These are phyloP conservation scores for Luehdorfia chinensis DNA, from an alignment of 1,140 invertebrate genomes.

Conservation along the genomic window DNA sequence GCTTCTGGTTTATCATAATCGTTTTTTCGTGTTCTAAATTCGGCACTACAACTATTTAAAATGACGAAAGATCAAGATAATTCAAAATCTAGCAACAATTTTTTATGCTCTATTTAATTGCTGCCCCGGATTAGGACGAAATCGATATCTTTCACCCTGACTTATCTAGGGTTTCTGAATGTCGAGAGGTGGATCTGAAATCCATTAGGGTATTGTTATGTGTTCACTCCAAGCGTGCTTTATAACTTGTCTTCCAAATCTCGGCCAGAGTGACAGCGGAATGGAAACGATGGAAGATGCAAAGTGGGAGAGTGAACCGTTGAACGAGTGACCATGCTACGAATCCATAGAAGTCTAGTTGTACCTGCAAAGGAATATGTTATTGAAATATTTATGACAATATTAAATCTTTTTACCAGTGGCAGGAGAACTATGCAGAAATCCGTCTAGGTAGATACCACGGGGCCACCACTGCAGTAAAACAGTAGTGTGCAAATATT, in stretches of 20 bases:
- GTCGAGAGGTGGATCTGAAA: slow-evolving; percentile 10
- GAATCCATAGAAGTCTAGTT: slow-evolving; percentile 95
- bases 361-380: slow-evolving; percentile 76
- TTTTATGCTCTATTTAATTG: slow-evolving; percentile 59
- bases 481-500: no score
- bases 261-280: slow-evolving; percentile 97
- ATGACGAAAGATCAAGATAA: slow-evolving; percentile 48
- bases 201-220: slow-evolving; percentile 11
- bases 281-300: slow-evolving; percentile 98
- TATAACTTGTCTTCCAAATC: slow-evolving; percentile 99
- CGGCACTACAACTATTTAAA: slow-evolving; percentile 26
- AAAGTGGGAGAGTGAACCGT: slow-evolving; percentile 94
- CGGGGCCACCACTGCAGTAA: no score
- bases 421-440: no score
- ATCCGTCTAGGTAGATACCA: no score
- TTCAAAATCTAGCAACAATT: slow-evolving; percentile 51
- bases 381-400: slow-evolving; percentile 1
- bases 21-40: slow-evolving; percentile 17
- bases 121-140: slow-evolving; percentile 69
- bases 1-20: slow-evolving; percentile 22
- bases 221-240: slow-evolving; percentile 88
- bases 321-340: slow-evolving; percentile 96
- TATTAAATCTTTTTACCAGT: no score
- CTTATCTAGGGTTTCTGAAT: slow-evolving; percentile 2
- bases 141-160: slow-evolving; percentile 37